Evolutionary conservation across 2,113 vertebrate species (phyloP), one percentile per base, ranked within the genome.

Genomic region (Pelodiscus sinensis): DNA sequence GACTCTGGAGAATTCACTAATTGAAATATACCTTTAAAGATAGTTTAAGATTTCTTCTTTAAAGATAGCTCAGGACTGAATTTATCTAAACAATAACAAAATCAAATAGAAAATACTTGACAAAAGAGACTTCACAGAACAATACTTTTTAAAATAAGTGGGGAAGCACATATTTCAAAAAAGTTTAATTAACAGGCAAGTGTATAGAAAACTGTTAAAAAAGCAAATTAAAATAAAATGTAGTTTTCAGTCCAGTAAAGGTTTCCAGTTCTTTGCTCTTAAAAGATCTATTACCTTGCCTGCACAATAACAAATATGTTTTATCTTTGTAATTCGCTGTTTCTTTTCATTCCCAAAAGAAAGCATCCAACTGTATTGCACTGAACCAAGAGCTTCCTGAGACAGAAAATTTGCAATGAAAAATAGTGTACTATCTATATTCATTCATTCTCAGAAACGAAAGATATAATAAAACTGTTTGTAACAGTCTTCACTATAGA

Each of bases 251-350:
- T 79, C 44, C 6, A 82, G 15, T 2, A 55, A 13, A 83, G 6
- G 75, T 35, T 79, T 13, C 15, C 22, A 71, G 8, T 1, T 82
- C 82, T 68, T 62, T 68, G 6, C 8, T 79, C 10, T 88, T 24
- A 85, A 68, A 73, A 13, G 78, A 35, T 29, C 24, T 21, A 22
- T 9, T 80, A 22, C 12, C 6, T 22, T 27, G 68, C 5, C 6
- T 0, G 0, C 16, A 29, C 21, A 58, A 57, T 35, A 15, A 8
- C 21, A 85, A 90, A 91, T 77, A 21, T 1, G 0, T 38, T 44
- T 89, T 89, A 8, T 80, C 4, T 89, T 89, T 55, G 85, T 31
- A 88, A 84, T 50, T 92, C 3, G 21, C 71, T 24, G 2, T 82
- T 54, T 15, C 8, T 35, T 84, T 87, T 29, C 44, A 90, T 71